Conservation (phyloP, 23 tunicate species). For the Halocynthia roretzi region DNA sequence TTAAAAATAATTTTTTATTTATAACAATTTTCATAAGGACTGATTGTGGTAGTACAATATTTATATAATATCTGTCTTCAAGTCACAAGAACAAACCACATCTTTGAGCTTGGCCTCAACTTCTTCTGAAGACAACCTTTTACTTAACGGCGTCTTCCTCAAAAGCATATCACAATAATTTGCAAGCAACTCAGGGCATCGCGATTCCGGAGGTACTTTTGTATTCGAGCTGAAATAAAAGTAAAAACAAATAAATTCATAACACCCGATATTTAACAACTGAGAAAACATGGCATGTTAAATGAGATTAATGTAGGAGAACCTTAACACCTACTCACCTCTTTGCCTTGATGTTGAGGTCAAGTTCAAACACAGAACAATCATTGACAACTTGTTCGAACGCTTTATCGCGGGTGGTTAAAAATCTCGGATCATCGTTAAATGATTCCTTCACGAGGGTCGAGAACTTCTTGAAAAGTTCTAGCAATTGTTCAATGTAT, state of each 20-base stretch:
- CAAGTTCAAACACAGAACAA: constrained; percentile 50
- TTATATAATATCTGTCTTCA: too few relatives aligned
- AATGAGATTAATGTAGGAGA: background rate
- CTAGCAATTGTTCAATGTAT: constrained; percentile 60
- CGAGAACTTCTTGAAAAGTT: constrained; percentile 46
- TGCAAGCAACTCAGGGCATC: constrained; percentile 91
- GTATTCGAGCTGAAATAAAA: constrained; percentile 26
- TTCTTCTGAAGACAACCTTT: constrained; percentile 61
- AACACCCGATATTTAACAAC: too few relatives aligned
- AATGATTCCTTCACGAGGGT: constrained; percentile 44
- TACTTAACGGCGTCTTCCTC: constrained; percentile 73
- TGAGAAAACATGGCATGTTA: too few relatives aligned
- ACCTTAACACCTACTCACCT: constrained; percentile 31
- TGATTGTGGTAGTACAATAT: background rate
- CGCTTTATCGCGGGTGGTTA: constrained; percentile 83
- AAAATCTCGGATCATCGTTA: constrained; percentile 60
- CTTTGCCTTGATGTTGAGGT: constrained; percentile 51
- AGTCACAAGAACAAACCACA: constrained; percentile 45
- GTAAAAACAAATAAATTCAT: background rate
- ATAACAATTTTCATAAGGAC: too few relatives aligned
- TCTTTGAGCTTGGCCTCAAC: constrained; percentile 60
- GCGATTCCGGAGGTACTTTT: constrained; percentile 82
- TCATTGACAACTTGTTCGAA: constrained; percentile 82
- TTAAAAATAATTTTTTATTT: too few relatives aligned
- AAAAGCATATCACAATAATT: constrained; percentile 84